Percentiles rank a stretch among this genome's conserved stretches.
phyloP scores from a whole-genome alignment of 2,888 invertebrate genomes.

The Trachelus troglodyta region DNA sequence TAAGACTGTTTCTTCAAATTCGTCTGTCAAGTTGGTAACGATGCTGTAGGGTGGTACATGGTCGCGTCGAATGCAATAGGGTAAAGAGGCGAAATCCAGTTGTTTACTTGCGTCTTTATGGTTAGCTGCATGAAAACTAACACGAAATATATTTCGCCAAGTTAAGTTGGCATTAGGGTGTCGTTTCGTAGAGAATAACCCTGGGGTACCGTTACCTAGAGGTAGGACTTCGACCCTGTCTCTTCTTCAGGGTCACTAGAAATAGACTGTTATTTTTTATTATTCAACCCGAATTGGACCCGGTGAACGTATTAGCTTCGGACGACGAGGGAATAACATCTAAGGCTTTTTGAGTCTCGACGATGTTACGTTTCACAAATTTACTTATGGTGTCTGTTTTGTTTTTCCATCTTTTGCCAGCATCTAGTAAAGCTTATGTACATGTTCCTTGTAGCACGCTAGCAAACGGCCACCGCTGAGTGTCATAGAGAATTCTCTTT shows the following conservation, averaged over 20 bases:
- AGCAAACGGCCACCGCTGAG: not conserved
- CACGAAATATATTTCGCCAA: not conserved
- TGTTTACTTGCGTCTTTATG: not conserved
- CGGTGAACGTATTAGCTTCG: not conserved
- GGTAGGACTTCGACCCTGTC: not conserved
- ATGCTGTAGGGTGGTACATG: not conserved
- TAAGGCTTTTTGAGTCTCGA: not conserved
- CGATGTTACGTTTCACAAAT: not conserved
- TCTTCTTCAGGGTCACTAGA: conserved; percentile 16
- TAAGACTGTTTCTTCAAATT: not conserved
- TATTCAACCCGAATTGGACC: conserved; percentile 9
- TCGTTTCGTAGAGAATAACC: conserved; percentile 25
- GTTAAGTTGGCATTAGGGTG: conserved; percentile 25
- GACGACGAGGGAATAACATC: not conserved
- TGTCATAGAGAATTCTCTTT: not conserved
- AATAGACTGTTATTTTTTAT: conserved; percentile 21
- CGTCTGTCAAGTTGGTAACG: not conserved
- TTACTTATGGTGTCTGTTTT: not conserved
- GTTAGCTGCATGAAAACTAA: not conserved
- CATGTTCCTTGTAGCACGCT: not conserved
- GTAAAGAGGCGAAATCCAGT: not conserved
- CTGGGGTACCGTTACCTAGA: conserved; percentile 27
- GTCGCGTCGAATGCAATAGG: not conserved
- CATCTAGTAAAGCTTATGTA: not conserved
- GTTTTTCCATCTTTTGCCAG: not conserved